Percentiles rank a stretch among this genome's conserved stretches.
These are phyloP conservation scores for Lasaia peninsularis DNA, from an alignment of 1,140 invertebrate species.

Conservation along the genomic window DNA sequence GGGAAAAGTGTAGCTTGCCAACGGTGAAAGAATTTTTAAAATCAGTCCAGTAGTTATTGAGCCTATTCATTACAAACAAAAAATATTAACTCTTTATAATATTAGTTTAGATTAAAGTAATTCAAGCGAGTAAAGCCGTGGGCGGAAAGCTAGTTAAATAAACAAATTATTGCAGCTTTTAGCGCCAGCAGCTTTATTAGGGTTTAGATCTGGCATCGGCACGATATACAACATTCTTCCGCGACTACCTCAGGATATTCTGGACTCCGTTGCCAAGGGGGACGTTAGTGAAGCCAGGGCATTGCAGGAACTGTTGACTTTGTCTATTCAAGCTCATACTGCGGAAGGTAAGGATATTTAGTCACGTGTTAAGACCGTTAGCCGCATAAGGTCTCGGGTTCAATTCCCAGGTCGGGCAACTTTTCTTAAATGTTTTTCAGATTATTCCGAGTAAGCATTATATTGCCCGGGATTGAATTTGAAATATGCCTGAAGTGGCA, in stretches of 20 bases:
- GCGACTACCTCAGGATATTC: constrained; percentile 47
- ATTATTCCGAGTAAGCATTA: background rate
- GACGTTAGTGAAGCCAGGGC: constrained; percentile 42
- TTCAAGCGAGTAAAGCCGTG: too few relatives aligned
- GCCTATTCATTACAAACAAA: too few relatives aligned
- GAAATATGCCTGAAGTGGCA: background rate
- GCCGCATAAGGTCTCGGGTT: too few relatives aligned
- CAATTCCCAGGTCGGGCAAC: too few relatives aligned
- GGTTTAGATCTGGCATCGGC: constrained; percentile 83
- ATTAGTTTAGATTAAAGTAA: too few relatives aligned
- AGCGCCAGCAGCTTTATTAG: constrained; percentile 78
- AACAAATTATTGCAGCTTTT: constrained; percentile 80
- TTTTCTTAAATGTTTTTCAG: too few relatives aligned
- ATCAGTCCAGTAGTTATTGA: too few relatives aligned
- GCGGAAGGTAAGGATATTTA: constrained; percentile 62
- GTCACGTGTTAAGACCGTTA: too few relatives aligned
- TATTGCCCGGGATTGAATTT: background rate
- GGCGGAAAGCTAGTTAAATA: too few relatives aligned
- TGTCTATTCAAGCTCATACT: constrained; percentile 55
- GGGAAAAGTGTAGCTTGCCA: too few relatives aligned
- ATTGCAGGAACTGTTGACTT: constrained; percentile 55
- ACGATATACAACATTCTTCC: constrained; percentile 81
- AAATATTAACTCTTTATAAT: too few relatives aligned
- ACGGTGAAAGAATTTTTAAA: too few relatives aligned
- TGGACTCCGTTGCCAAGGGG: constrained; percentile 44